These are phyloP conservation scores for Gopherus flavomarginatus DNA, from an alignment of 2,113 vertebrate species.

Conservation along the genomic window DNA sequence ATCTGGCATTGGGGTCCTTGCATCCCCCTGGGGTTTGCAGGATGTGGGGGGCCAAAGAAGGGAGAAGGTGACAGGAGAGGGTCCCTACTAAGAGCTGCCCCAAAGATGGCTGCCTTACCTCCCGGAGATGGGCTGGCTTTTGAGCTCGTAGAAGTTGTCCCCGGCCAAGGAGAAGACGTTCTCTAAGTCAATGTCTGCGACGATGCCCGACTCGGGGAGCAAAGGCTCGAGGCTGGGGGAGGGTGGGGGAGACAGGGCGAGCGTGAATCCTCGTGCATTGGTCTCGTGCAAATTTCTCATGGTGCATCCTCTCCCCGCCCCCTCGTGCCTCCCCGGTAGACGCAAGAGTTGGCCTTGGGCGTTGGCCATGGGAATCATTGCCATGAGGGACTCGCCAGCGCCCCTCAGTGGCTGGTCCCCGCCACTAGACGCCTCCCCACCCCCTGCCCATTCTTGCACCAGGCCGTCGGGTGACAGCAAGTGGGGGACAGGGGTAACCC, in stretches of 20 bases:
- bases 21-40: not conserved
- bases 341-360: too few relatives aligned
- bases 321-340: not conserved
- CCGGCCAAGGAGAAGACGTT: constrained; percentile 76
- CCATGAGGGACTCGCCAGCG: not conserved
- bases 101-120: constrained; percentile 13
- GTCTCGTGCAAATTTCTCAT: not conserved
- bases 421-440: not conserved
- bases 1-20: not conserved
- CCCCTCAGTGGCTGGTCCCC: not conserved
- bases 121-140: constrained; percentile 84
- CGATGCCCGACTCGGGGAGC: constrained; percentile 89
- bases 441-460: not conserved
- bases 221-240: constrained; percentile 80
- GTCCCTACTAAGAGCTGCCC: not conserved
- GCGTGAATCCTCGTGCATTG: not conserved
- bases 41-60: not conserved
- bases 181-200: constrained; percentile 90
- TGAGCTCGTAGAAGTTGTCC: constrained; percentile 88
- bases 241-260: constrained; percentile 1
- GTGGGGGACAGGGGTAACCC: not conserved
- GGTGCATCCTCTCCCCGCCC: not conserved
- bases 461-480: not conserved
- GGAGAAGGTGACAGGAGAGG: not conserved
- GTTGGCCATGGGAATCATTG: not conserved